Evolutionary conservation across 2,113 vertebrate species (phyloP).

Genomic region (Felis chaus): DNA sequence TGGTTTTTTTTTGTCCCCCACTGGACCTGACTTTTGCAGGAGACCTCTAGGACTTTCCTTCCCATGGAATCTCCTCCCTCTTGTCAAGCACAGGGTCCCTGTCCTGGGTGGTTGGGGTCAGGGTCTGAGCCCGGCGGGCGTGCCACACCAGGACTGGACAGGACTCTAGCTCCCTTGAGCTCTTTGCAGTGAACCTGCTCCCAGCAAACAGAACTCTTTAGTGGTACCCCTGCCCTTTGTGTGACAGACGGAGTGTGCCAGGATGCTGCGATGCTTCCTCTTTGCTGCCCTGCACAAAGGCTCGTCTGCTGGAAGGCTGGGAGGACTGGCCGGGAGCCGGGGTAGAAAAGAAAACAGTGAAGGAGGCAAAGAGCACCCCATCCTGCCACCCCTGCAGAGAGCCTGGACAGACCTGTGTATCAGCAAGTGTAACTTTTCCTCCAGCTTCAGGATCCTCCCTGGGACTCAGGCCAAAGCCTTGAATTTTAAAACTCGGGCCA

Average conservation of each 20-base stretch:
- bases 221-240: background rate
- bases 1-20: too few species aligned
- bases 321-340: too few species aligned
- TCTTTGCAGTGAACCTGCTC: background rate
- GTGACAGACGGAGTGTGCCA: too few species aligned
- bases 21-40: background rate
- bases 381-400: too few species aligned
- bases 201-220: background rate
- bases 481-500: background rate
- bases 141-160: fast-evolving
- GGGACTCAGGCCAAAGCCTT: background rate
- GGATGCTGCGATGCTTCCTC: too few species aligned
- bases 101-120: background rate
- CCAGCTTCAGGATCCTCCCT: background rate
- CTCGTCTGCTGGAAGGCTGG: background rate
- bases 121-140: background rate
- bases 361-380: too few species aligned
- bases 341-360: background rate
- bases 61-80: background rate
- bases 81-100: background rate
- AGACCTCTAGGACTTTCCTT: background rate
- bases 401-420: background rate
- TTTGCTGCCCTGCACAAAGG: background rate
- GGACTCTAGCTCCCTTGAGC: background rate
- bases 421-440: background rate